phyloP scores from a whole-genome alignment of 2,888 invertebrate genomes.

The Rutpela maculata region DNA sequence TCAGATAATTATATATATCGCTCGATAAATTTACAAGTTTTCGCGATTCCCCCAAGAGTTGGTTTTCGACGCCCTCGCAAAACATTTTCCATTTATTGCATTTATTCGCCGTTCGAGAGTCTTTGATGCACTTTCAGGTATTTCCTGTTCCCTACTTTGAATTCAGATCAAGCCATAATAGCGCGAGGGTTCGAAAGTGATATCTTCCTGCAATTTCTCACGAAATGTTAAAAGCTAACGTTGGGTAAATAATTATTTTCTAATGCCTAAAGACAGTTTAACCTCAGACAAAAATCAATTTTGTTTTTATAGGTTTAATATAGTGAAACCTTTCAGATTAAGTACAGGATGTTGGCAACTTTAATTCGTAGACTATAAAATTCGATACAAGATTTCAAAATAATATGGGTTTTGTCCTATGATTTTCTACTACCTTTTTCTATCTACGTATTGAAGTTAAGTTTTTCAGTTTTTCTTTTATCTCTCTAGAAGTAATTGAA shows the following conservation, averaged over 20 bases:
- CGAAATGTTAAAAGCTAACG: slow-evolving; percentile 44
- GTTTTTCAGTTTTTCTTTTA: no score
- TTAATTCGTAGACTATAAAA: no score
- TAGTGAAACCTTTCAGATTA: slow-evolving; percentile 5
- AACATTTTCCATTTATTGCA: slow-evolving; percentile 57
- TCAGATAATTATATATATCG: neutral
- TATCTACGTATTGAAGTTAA: no score
- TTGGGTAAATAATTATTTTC: slow-evolving; percentile 49
- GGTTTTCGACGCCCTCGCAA: slow-evolving; percentile 41
- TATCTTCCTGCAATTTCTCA: slow-evolving; percentile 48
- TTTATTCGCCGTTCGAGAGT: slow-evolving; percentile 53
- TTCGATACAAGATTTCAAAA: no score
- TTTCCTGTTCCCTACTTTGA: slow-evolving; percentile 46
- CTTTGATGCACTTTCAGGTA: slow-evolving; percentile 62
- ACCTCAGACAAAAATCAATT: slow-evolving; percentile 3
- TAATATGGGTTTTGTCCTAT: no score
- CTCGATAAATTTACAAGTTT: slow-evolving; percentile 5
- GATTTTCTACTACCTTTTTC: no score
- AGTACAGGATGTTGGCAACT: no score
- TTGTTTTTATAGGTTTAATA: neutral
- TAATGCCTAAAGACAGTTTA: slow-evolving; percentile 22
- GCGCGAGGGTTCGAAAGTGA: slow-evolving; percentile 53
- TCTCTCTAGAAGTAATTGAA: no score
- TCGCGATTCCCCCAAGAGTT: slow-evolving; percentile 15
- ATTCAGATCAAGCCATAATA: slow-evolving; percentile 51